Base-by-base conservation (phyloP, 2,113 vertebrate genomes). In the Oxygymnocypris stewartii region DNA sequence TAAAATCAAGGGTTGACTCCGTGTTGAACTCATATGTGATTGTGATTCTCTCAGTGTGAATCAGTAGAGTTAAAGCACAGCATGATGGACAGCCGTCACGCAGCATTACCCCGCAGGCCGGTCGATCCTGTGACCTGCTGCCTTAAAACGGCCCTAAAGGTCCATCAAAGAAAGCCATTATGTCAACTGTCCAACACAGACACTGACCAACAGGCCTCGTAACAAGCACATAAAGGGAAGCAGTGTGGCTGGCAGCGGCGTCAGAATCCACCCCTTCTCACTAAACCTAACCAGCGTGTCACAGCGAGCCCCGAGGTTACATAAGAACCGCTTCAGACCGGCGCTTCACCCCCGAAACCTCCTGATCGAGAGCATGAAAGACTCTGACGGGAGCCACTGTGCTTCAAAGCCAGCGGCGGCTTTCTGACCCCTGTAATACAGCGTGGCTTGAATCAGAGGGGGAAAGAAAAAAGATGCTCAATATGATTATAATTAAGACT, bases 151-250 rank as follows among this genome's bases (percentile, higher is more conserved):
- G 51, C 85, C 82, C 88, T 87, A 44, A 49, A 85, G 63, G 63
- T 67, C 73, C 83, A 87, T 89, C 81, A 89, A 89, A 82, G 84
- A 59, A n/a, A 16, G 51, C 85, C 84, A 89, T 89, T 87, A 86
- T 89, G 79, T 85, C 79, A 83, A 74, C 63, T 42, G 49, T 61
- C 76, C 82, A 69, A 37, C 47, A 82, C 78, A 86, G 81, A 86
- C 85, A n/a, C 6, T 75, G 69, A 87, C 88, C 88, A 86, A 85
- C 85, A 87, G 85, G 88, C 35, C 71, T 31, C n/a, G 44, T 16
- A 79, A 82, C 6, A 20, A 74, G 78, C 61, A 75, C 37, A 75
- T 89, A 69, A 78, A 87, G 82, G 42, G 81, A 82, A 20, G 2
- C 82, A 78, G 76, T 63, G 75, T 79, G 75, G 44, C 6, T 28